These are phyloP conservation scores for Oophaga pumilio DNA, from an alignment of 2,113 vertebrate species.

Conservation along the genomic window DNA sequence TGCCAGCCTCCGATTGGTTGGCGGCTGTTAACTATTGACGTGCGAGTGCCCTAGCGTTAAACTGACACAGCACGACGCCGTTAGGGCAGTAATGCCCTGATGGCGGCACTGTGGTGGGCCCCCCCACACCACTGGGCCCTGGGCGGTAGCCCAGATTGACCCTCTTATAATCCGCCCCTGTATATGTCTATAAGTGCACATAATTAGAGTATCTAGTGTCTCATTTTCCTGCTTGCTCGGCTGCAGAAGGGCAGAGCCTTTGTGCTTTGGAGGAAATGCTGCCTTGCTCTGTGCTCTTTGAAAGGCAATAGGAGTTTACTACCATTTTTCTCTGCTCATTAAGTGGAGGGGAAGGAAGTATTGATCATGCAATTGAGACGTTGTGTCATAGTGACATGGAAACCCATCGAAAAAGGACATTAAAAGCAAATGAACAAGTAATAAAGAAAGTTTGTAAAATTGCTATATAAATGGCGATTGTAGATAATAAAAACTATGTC, in stretches of 20 bases:
- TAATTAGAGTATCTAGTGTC: not conserved
- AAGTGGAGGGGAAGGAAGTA: not conserved
- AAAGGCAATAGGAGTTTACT: not conserved
- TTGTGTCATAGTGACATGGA: not conserved
- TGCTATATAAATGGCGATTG: not conserved
- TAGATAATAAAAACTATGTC: not conserved
- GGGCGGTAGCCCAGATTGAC: too few relatives aligned
- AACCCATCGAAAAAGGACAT: not conserved
- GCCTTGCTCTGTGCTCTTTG: not conserved
- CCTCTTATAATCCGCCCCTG: too few relatives aligned
- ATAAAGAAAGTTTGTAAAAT: not conserved
- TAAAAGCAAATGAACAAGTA: not conserved
- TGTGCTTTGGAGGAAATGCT: constrained; percentile 28
- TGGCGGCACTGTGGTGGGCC: too few relatives aligned
- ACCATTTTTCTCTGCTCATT: not conserved
- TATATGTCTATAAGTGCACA: not conserved
- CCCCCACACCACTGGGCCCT: too few relatives aligned
- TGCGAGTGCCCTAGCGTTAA: too few relatives aligned
- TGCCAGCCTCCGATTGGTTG: too few relatives aligned
- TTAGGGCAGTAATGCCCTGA: too few relatives aligned
- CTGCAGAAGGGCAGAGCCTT: constrained; percentile 16
- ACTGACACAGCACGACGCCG: too few relatives aligned
- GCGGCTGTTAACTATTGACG: too few relatives aligned
- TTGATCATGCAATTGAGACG: constrained; percentile 26
- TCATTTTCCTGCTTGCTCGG: not conserved